Percentiles rank a stretch among this genome's conserved stretches.
Conservation (phyloP, 2,797 vertebrate species). For the Choloepus didactylus region DNA sequence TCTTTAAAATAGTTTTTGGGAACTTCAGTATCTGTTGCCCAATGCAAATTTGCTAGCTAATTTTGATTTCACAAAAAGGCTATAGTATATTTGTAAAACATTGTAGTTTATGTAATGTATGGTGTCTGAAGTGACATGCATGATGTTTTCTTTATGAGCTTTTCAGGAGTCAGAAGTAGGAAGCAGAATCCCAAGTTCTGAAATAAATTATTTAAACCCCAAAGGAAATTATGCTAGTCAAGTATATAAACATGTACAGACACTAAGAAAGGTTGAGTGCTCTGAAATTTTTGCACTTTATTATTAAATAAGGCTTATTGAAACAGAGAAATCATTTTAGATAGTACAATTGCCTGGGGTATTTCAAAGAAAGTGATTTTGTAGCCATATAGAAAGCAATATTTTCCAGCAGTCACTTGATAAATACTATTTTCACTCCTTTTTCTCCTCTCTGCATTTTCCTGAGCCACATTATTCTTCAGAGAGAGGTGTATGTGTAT, state of each 20-base stretch:
- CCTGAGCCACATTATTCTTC: not conserved
- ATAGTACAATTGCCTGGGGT: not conserved
- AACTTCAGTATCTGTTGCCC: not conserved
- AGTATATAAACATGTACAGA: conserved; percentile 13
- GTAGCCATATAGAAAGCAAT: conserved; percentile 38
- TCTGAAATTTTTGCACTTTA: conserved; percentile 59
- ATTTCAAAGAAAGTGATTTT: conserved; percentile 60
- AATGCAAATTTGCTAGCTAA: not conserved
- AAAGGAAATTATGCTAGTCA: conserved; percentile 31
- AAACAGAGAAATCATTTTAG: conserved; percentile 67
- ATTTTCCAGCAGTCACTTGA: not conserved
- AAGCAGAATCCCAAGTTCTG: conserved; percentile 35
- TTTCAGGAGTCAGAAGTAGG: not conserved
- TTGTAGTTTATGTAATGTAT: not conserved
- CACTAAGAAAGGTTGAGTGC: not conserved
- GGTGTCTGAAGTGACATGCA: not conserved
- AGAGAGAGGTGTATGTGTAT: not conserved
- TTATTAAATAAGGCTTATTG: conserved; percentile 48
- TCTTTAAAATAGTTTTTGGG: not conserved
- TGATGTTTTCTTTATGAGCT: conserved; percentile 17
- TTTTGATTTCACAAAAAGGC: conserved; percentile 43
- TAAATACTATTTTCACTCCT: conserved; percentile 18
- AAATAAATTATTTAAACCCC: conserved; percentile 75
- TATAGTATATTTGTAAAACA: not conserved
- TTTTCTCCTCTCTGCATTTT: conserved; percentile 20